Base-by-base conservation (phyloP, 1,140 invertebrate genomes). In the Drosophila guanche region DNA sequence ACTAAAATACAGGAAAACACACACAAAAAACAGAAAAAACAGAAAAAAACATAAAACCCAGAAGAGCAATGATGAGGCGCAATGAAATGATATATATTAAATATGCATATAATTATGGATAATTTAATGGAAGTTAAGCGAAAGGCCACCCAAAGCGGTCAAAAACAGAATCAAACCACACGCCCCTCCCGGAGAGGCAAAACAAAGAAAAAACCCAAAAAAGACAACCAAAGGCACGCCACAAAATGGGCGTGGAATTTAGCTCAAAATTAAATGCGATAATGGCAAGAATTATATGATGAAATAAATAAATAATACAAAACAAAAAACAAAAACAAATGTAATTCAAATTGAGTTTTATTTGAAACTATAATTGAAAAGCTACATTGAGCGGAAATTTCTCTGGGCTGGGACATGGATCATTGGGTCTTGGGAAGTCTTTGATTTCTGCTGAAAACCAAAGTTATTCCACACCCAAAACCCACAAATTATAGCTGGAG, bases 201-300 rank as follows among this genome's bases (percentile, higher is more conserved):
- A 0, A 37, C 12, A 37, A 37, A 10, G 33, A 37, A 51, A 57
- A 55, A 58, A 76, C 55, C 50, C 52, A 48, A 54, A 22, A 71
- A 52, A 27, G 54, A 53, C 55, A 77, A 66, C 25, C 66, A 66
- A 81, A 62, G 14, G 60, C 69, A 77, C 75, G 78, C 66, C 69
- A 70, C 5, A 5, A 68, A 67, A 63, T 51, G 61, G 61, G 81
- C 79, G 76, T 70, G 51, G 55, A 79, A 86, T 76, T 85, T 86
- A 85, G 81, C 81, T 85, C 81, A 90, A 78, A 85, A 76, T 81
- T 76, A 79, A 75, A 76, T 57, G 76, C 48, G 68, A 85, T 74
- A 80, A 80, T 50, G 83, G 68, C 81, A 86, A 81, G 76, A 75
- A 86, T 86, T 85, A 85, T 86, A 88, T 86, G 74, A 85, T 33